Evolutionary conservation across 2,113 vertebrate species (phyloP).

Genomic region (Alaudala cheleensis): DNA sequence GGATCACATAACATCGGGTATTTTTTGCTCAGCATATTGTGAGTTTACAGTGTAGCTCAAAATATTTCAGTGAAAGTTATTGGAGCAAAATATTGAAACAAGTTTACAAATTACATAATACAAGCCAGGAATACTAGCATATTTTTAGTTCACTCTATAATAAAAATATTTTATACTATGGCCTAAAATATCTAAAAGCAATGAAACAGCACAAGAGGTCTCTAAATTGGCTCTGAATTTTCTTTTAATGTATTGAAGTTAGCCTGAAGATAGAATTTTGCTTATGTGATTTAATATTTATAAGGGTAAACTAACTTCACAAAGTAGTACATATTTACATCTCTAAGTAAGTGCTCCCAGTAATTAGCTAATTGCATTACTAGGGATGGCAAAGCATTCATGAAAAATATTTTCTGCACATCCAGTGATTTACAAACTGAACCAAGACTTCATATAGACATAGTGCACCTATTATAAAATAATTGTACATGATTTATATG

Average conservation of each 20-base stretch:
- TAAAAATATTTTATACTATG: background rate
- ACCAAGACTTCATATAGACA: constrained; percentile 31
- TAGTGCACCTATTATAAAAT: constrained; percentile 37
- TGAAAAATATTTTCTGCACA: constrained; percentile 30
- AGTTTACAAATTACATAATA: background rate
- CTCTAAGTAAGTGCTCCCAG: constrained; percentile 54
- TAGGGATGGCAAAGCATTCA: background rate
- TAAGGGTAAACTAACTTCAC: constrained; percentile 57
- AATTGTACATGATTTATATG: background rate
- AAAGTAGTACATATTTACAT: constrained; percentile 55
- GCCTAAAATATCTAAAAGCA: background rate
- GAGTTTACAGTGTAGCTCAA: background rate
- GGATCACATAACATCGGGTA: background rate
- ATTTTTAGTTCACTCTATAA: background rate
- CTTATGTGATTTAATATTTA: constrained; percentile 56
- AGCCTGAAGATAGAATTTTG: constrained; percentile 25
- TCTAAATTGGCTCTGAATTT: background rate
- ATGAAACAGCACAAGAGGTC: background rate
- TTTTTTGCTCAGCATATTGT: background rate
- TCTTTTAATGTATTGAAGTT: constrained; percentile 28
- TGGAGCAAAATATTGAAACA: background rate
- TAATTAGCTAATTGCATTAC: constrained; percentile 63
- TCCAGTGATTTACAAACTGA: constrained; percentile 55
- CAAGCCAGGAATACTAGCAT: background rate
- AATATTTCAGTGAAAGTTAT: background rate